phyloP scores from a whole-genome alignment of 2,113 vertebrate species.

The Mesembrinibis cayennensis region DNA sequence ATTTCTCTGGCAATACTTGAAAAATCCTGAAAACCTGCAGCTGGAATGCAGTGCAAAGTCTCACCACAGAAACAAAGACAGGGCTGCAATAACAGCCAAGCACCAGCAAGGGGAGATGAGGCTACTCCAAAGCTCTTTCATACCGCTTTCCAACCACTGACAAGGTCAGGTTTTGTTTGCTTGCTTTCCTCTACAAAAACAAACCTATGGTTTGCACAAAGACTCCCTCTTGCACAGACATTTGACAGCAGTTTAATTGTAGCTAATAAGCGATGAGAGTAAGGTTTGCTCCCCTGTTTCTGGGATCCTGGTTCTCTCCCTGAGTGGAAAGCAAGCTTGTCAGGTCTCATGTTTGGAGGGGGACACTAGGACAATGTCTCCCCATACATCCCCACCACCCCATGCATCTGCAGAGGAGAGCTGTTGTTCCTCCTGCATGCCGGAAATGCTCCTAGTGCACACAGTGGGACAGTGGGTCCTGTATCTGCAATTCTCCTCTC shows the following conservation, averaged over 20 bases:
- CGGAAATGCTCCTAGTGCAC: accelerated
- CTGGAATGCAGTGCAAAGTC: background rate
- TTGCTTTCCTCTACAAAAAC: background rate
- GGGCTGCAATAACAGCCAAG: constrained; percentile 7
- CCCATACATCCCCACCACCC: background rate
- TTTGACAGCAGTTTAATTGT: background rate
- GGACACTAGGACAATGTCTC: no score
- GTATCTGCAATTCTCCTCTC: background rate
- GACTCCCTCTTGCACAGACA: background rate
- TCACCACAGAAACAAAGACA: background rate
- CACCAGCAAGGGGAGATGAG: constrained; percentile 63
- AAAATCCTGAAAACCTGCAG: background rate
- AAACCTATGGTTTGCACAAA: background rate
- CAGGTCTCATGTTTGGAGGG: background rate
- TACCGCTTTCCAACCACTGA: background rate
- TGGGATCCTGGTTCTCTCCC: background rate
- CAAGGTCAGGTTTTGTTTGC: background rate
- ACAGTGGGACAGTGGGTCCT: background rate
- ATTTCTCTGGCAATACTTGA: background rate
- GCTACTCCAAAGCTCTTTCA: background rate
- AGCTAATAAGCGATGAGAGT: background rate
- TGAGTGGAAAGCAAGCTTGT: background rate
- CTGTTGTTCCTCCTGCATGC: background rate
- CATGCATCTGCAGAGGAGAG: background rate
- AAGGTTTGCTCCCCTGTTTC: background rate